Percentiles rank a stretch among this genome's conserved stretches.
phyloP scores from a whole-genome alignment of 2,113 vertebrate genomes.

The Phasianus colchicus region DNA sequence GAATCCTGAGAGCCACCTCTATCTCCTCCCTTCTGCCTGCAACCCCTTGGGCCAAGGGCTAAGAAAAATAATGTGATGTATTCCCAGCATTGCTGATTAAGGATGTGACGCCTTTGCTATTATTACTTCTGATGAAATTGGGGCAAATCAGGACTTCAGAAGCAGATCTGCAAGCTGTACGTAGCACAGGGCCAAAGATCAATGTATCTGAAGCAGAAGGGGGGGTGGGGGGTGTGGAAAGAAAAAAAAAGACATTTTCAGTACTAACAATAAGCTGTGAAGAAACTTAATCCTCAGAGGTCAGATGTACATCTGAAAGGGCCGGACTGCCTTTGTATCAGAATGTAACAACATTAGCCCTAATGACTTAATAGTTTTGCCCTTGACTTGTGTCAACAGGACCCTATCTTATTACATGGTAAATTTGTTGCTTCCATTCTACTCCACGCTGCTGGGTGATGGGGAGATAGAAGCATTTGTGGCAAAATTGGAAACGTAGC shows the following conservation, averaged over 20 bases:
- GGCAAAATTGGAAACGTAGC: background rate
- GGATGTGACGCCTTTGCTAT: background rate
- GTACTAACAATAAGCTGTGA: slow-evolving; percentile 56
- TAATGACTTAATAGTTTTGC: slow-evolving; percentile 68
- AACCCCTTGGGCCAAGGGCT: background rate
- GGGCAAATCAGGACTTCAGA: background rate
- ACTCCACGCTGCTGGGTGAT: background rate
- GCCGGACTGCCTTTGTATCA: slow-evolving; percentile 50
- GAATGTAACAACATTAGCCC: slow-evolving; percentile 66
- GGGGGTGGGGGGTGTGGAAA: too few species aligned
- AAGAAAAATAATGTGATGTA: background rate
- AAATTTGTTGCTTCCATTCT: slow-evolving; percentile 61
- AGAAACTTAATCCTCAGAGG: slow-evolving; percentile 68
- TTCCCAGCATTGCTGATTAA: background rate
- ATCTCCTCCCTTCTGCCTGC: background rate
- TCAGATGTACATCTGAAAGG: slow-evolving; percentile 61
- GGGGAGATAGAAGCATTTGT: slow-evolving; percentile 12
- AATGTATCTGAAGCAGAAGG: background rate
- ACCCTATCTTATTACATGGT: slow-evolving; percentile 66
- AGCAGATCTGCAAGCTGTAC: background rate
- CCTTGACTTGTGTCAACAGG: slow-evolving; percentile 64
- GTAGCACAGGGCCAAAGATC: background rate
- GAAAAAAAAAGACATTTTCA: background rate
- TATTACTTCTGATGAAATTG: background rate
- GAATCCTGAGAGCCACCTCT: background rate